Percentiles rank a stretch among this genome's conserved stretches.
phyloP scores from a whole-genome alignment of 2,113 vertebrate species.

The Drymodes brunneopygia region DNA sequence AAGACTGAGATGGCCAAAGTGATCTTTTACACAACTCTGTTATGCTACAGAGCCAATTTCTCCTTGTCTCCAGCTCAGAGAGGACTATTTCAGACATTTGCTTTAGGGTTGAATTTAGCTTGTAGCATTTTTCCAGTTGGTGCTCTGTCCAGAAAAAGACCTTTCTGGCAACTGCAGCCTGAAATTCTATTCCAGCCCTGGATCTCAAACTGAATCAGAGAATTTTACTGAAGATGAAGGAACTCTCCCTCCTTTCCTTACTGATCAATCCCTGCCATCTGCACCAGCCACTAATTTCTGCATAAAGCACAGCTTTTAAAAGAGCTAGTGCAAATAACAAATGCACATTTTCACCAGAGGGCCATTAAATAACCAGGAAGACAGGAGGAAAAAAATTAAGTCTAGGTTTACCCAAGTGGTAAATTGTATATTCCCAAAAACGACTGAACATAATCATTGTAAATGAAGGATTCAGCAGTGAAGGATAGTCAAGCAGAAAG shows the following conservation, averaged over 20 bases:
- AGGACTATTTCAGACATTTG: background rate
- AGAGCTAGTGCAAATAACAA: background rate
- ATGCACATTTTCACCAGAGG: background rate
- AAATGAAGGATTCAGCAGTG: background rate
- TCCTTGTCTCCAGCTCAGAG: background rate
- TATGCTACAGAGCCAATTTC: background rate
- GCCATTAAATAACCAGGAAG: background rate
- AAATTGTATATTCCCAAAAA: background rate
- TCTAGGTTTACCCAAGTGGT: background rate
- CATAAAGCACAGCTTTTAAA: background rate
- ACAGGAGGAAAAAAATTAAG: background rate
- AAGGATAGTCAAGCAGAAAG: background rate
- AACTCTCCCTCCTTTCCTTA: background rate
- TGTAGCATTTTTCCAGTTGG: background rate
- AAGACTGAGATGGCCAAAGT: background rate
- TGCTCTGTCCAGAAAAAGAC: constrained; percentile 7
- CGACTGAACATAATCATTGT: background rate
- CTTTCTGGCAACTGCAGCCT: background rate
- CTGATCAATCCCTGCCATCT: background rate
- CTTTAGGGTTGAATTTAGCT: background rate
- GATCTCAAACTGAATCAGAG: background rate
- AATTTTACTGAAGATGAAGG: background rate
- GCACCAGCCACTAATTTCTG: background rate
- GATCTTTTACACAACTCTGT: background rate
- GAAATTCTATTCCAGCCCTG: background rate